phyloP scores from a whole-genome alignment of 2,797 vertebrate genomes.

The Okamejei kenojei region DNA sequence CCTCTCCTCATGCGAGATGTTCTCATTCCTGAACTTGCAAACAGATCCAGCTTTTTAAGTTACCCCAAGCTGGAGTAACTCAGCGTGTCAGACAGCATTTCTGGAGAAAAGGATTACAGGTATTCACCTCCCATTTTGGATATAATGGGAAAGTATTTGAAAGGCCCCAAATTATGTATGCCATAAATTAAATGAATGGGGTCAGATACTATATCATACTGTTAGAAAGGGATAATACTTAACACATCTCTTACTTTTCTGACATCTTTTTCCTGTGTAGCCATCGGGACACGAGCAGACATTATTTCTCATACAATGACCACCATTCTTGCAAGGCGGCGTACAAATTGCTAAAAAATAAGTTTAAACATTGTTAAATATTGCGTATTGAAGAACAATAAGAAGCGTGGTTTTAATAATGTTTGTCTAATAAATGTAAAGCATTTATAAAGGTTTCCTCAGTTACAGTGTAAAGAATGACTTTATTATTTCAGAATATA shows the following conservation, averaged over 20 bases:
- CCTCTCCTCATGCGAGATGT: not conserved
- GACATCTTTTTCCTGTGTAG: conserved; percentile 76
- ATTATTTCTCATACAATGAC: conserved; percentile 80
- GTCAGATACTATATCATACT: not conserved
- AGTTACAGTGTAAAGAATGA: not conserved
- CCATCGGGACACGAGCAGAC: conserved; percentile 78
- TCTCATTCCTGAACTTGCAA: not conserved
- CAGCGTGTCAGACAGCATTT: too few relatives aligned
- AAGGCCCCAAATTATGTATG: not conserved
- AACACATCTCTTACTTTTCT: conserved; percentile 69
- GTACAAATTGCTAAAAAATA: conserved; percentile 71
- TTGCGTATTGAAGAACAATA: not conserved
- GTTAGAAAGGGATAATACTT: not conserved
- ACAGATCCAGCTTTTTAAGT: too few relatives aligned
- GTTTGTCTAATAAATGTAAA: not conserved
- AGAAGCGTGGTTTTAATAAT: not conserved
- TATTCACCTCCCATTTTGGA: not conserved
- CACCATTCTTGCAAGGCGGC: conserved; percentile 84
- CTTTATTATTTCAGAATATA: not conserved
- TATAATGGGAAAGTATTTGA: not conserved
- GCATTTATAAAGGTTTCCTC: not conserved
- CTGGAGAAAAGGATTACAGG: too few relatives aligned
- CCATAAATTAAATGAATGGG: conserved; percentile 8
- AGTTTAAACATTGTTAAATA: not conserved
- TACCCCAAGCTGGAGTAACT: too few relatives aligned